phyloP scores from a whole-genome alignment of 2,888 invertebrate genomes.

The Watsonalla binaria region DNA sequence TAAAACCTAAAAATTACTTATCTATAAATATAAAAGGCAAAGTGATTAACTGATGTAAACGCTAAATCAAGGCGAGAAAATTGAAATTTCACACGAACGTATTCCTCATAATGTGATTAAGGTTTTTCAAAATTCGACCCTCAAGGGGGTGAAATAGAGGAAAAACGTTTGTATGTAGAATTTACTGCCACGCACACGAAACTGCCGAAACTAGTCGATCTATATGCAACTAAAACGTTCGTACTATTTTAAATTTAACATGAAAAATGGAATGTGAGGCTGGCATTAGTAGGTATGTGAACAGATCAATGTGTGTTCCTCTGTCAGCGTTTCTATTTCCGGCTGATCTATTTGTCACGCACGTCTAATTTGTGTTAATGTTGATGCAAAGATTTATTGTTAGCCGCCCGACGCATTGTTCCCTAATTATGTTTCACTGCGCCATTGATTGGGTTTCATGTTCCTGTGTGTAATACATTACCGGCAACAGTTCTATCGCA shows the following conservation, averaged over 20 bases:
- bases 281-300: constrained; percentile 39
- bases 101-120: no score
- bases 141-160: no score
- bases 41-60: no score
- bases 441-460: background rate
- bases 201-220: no score
- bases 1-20: no score
- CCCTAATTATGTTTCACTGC: background rate
- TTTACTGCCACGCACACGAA: no score
- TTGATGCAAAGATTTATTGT: constrained; percentile 66
- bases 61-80: no score
- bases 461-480: background rate
- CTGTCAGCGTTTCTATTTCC: constrained; percentile 70
- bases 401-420: constrained; percentile 11
- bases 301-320: constrained; percentile 65
- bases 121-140: no score
- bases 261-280: constrained; percentile 71
- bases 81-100: no score
- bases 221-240: constrained; percentile 17
- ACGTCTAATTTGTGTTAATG: constrained; percentile 71
- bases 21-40: no score
- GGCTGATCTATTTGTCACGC: constrained; percentile 68
- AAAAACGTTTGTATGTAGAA: background rate
- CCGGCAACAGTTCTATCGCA: background rate
- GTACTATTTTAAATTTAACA: constrained; percentile 65